A percentile compares a stretch with the other conserved stretches of the same genome.
These are phyloP conservation scores for Oxyura jamaicensis DNA, from an alignment of 2,113 vertebrate genomes.

Conservation along the genomic window DNA sequence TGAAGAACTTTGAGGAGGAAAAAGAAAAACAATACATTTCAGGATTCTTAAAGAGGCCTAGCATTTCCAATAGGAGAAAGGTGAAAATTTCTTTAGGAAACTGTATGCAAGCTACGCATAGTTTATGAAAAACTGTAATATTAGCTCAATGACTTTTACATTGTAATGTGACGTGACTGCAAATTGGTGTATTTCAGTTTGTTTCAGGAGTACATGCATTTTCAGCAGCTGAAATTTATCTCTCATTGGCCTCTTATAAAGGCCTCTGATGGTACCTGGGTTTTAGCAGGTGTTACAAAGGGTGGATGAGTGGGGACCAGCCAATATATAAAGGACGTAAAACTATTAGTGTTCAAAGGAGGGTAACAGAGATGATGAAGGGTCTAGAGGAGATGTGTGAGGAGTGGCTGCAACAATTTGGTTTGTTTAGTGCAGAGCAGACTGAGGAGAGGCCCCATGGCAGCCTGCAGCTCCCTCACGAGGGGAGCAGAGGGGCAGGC, in stretches of 20 bases:
- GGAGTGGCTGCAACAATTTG: no score
- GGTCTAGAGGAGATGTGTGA: no score
- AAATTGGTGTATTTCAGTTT: background rate
- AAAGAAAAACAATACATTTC: background rate
- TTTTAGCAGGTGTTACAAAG: background rate
- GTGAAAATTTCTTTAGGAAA: background rate
- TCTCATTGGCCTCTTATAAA: background rate
- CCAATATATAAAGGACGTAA: no score
- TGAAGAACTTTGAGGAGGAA: constrained; percentile 21
- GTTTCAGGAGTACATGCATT: background rate
- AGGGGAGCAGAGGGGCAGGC: no score
- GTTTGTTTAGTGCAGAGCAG: no score
- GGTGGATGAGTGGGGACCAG: accelerated
- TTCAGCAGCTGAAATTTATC: background rate
- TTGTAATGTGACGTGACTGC: background rate
- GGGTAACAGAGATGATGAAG: no score
- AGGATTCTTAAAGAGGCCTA: background rate
- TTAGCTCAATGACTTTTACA: background rate
- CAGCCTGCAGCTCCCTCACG: no score
- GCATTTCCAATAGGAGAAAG: background rate
- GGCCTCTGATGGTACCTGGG: background rate
- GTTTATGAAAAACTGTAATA: background rate
- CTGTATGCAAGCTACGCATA: background rate
- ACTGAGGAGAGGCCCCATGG: no score
- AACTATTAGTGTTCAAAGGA: no score